phyloP scores from a whole-genome alignment of 1,140 invertebrate species.

The Atta colombica region DNA sequence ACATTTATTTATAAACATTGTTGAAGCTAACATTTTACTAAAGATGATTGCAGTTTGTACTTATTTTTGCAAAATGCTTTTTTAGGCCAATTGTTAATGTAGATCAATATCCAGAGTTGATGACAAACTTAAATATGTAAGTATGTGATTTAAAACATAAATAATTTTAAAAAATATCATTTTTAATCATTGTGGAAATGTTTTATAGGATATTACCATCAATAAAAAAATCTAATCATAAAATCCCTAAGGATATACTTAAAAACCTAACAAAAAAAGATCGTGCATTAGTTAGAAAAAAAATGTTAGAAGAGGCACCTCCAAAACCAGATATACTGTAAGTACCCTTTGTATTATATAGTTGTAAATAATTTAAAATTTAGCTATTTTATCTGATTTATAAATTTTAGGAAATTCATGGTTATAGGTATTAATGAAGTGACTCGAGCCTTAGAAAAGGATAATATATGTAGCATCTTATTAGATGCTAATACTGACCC shows the following conservation, averaged over 20 bases:
- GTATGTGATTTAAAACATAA: slow-evolving; percentile 34
- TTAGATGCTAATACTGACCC: slow-evolving; percentile 81
- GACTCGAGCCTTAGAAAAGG: slow-evolving; percentile 81
- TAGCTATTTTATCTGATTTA: background rate
- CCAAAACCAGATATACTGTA: slow-evolving; percentile 68
- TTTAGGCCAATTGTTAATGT: slow-evolving; percentile 76
- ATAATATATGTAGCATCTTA: slow-evolving; percentile 79
- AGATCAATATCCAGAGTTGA: slow-evolving; percentile 63
- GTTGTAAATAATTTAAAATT: slow-evolving; percentile 28
- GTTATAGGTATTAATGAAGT: slow-evolving; percentile 82
- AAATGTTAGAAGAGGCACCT: slow-evolving; percentile 47
- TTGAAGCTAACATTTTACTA: slow-evolving; percentile 13
- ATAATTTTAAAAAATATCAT: slow-evolving; percentile 17
- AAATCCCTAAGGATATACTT: slow-evolving; percentile 79
- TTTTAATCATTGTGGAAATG: slow-evolving; percentile 7
- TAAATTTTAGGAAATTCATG: slow-evolving; percentile 76
- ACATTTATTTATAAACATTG: background rate
- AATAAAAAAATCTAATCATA: slow-evolving; percentile 66
- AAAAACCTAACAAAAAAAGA: slow-evolving; percentile 79
- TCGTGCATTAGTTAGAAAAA: slow-evolving; percentile 71
- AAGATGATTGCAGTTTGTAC: background rate
- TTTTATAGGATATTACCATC: slow-evolving; percentile 70
- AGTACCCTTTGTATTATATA: slow-evolving; percentile 18
- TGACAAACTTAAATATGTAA: slow-evolving; percentile 75
- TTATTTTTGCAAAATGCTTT: slow-evolving; percentile 21